A percentile compares a stretch with the other conserved stretches of the same genome.
phyloP scores from a whole-genome alignment of 2,113 vertebrate genomes.

The Gobio gobio region DNA sequence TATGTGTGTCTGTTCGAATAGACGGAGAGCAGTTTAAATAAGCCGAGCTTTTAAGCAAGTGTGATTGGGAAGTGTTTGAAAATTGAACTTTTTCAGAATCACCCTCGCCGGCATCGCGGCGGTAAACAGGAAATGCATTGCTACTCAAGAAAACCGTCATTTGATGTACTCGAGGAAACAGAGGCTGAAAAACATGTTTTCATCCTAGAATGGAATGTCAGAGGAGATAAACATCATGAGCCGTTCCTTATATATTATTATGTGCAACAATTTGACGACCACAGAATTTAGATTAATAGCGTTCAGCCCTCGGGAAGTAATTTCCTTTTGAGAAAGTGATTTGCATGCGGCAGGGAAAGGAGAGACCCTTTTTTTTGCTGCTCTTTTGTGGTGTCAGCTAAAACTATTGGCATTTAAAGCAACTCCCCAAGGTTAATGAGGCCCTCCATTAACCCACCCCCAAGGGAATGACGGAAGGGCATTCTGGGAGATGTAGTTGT shows the following conservation, averaged over 20 bases:
- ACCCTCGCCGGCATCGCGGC: not conserved
- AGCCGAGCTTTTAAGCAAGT: slow-evolving; percentile 13
- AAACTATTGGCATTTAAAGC: slow-evolving; percentile 87
- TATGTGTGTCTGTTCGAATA: slow-evolving; percentile 33
- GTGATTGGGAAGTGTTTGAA: slow-evolving; percentile 22
- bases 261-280: slow-evolving; percentile 78
- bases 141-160: slow-evolving; percentile 7
- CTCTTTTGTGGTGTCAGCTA: slow-evolving; percentile 79
- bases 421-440: slow-evolving; percentile 87
- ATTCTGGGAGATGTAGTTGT: slow-evolving; percentile 58
- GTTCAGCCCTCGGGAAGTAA: slow-evolving; percentile 81
- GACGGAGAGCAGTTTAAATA: slow-evolving; percentile 30
- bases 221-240: slow-evolving; percentile 67
- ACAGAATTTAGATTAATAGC: slow-evolving; percentile 86
- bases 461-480: slow-evolving; percentile 15
- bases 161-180: slow-evolving; percentile 32
- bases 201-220: slow-evolving; percentile 56
- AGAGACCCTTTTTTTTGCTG: slow-evolving; percentile 68
- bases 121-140: slow-evolving; percentile 36
- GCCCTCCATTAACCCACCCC: slow-evolving; percentile 60
- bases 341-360: slow-evolving; percentile 82
- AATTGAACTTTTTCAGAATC: not conserved
- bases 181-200: slow-evolving; percentile 26
- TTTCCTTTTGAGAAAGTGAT: slow-evolving; percentile 87
- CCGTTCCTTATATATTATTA: slow-evolving; percentile 80